Base-by-base conservation (phyloP, 2,888 invertebrate genomes). In the Candidula unifasciata region DNA sequence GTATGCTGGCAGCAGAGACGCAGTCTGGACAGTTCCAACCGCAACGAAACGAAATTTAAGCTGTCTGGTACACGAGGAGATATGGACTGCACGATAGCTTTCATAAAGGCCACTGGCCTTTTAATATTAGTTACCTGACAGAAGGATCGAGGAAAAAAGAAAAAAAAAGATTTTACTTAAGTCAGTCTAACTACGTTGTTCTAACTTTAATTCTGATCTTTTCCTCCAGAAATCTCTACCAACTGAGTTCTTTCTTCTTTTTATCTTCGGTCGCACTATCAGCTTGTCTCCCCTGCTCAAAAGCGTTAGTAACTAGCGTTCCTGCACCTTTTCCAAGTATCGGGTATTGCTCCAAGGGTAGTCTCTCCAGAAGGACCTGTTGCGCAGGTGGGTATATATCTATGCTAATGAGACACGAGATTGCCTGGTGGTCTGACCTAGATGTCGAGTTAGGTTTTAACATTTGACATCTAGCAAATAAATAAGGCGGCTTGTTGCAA, bases 381-480 rank as follows among this genome's bases (percentile, higher is more conserved):
- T 79, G 79, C 66, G 52, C 79, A 79, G 79, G 66, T 79, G 79
- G 66, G 79, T 66, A 64, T 37, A 79, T 79, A 79, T 79, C 79
- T 79, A 79, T 79, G 79, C 79, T 79, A 79, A 79, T 79, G 79
- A 79, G 79, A 24, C n/a, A 37, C 79, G 68, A 79, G 66, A n/a
- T 2, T 44, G 68, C 37, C 52, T 68, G 37, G 30, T 44, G 44
- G 27, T 79, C 27, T 79, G 79, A 64, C 79, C 79, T 66, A 44
- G 30, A 66, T 79, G 79, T 79, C 79, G 68, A 79, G 68, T 66
- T 66, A 18, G 64, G 79, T 37, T 79, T 68, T 35, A 79, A 68
- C 79, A 79, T 79, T 79, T 79, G 68, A 66, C 79, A 68, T 37
- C 68, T 44, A 79, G 64, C 68, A 66, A 79, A 66, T 79, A 66